Percentiles rank a stretch among this genome's conserved stretches.
Conservation (phyloP, 2,113 vertebrate genomes). For the Pomatorhinus ruficollis region DNA sequence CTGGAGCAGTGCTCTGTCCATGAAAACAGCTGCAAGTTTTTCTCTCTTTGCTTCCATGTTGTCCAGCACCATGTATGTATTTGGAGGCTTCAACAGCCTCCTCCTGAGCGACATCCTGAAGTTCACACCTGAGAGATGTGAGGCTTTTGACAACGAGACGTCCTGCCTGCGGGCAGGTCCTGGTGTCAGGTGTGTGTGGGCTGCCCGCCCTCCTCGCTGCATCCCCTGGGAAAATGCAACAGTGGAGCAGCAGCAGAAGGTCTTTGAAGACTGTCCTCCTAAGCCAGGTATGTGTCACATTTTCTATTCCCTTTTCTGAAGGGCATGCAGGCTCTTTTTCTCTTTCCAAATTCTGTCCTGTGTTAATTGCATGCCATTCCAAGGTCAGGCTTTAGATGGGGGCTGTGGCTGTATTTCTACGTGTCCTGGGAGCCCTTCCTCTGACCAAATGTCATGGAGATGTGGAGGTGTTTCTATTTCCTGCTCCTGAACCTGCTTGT, state of each 20-base stretch:
- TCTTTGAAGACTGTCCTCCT: slow-evolving; percentile 75
- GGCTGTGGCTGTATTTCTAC: background rate
- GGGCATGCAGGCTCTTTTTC: fast-evolving
- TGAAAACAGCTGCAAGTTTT: too few species aligned
- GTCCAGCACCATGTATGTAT: slow-evolving; percentile 90
- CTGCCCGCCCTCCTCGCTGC: slow-evolving; percentile 67
- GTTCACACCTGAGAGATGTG: slow-evolving; percentile 85
- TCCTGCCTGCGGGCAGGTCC: slow-evolving; percentile 78
- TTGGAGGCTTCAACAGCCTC: slow-evolving; percentile 97
- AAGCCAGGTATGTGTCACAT: slow-evolving; percentile 76
- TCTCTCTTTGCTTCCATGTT: background rate
- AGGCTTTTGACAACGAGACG: slow-evolving; percentile 64
- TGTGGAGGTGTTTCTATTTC: background rate
- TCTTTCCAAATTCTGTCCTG: background rate
- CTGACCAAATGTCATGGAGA: background rate
- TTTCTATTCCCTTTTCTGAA: background rate
- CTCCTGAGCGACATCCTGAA: slow-evolving; percentile 89
- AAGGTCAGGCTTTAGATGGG: background rate
- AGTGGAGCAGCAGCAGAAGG: slow-evolving; percentile 58
- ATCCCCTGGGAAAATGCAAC: slow-evolving; percentile 82
- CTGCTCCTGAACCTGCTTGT: background rate
- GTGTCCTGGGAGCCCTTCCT: background rate
- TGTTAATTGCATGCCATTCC: fast-evolving
- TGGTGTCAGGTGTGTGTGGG: slow-evolving; percentile 87
- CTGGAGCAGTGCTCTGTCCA: fast-evolving